Conservation (phyloP, 2,888 invertebrate genomes). For the Pheosia gnoma region DNA sequence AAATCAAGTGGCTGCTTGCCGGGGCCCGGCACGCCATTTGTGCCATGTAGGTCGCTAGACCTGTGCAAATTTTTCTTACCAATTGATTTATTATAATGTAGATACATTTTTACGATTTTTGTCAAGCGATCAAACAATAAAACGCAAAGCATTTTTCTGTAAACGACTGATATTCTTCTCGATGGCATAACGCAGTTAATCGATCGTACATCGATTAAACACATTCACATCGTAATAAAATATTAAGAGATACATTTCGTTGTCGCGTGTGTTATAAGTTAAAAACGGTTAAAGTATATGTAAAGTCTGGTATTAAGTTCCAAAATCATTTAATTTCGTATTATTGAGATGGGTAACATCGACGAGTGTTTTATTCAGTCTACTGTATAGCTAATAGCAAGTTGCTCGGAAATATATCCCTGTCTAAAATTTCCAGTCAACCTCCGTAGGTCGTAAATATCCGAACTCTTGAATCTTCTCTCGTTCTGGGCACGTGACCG, state of each 20-base stretch:
- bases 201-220: too few relatives aligned
- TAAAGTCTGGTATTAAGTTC: conserved; percentile 8
- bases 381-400: conserved; percentile 13
- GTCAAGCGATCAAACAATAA: too few relatives aligned
- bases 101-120: too few relatives aligned
- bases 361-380: too few relatives aligned
- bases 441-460: conserved; percentile 37
- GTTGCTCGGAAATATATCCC: conserved; percentile 19
- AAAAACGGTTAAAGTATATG: conserved; percentile 9
- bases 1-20: conserved; percentile 19
- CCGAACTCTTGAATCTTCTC: conserved; percentile 28
- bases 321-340: neutral
- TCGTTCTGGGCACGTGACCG: conserved; percentile 29
- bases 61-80: conserved; percentile 9
- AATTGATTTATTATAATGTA: too few relatives aligned
- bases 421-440: conserved; percentile 14
- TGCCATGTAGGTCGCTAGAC: conserved; percentile 29
- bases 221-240: conserved; percentile 29
- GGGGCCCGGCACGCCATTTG: conserved; percentile 7
- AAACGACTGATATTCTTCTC: too few relatives aligned
- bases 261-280: neutral
- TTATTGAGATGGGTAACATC: too few relatives aligned
- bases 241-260: conserved; percentile 18
- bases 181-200: too few relatives aligned
- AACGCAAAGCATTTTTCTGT: too few relatives aligned